Evolutionary conservation across 2,797 vertebrate genomes (phyloP).

Genomic region (Brachyrhaphis roseni): DNA sequence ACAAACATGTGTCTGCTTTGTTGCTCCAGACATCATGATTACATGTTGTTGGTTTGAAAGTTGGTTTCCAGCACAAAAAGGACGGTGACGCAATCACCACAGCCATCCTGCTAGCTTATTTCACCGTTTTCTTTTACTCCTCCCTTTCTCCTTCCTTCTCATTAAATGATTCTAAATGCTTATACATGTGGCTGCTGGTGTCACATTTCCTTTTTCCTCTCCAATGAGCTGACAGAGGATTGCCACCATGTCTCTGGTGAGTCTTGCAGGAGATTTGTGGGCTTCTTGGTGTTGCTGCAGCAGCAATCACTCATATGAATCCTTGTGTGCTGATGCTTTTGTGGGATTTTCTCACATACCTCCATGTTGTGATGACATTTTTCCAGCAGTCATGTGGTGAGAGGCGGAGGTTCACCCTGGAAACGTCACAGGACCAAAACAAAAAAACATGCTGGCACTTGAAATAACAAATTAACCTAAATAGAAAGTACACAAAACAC

Average conservation of each 20-base stretch:
- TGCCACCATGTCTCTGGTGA: conserved; percentile 20
- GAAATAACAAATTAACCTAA: no score
- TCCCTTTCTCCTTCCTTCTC: conserved; percentile 10
- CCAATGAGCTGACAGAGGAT: conserved; percentile 47
- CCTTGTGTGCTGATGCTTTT: conserved; percentile 9
- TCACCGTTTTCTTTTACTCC: conserved; percentile 23
- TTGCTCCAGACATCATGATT: neutral
- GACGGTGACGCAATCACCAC: conserved; percentile 24
- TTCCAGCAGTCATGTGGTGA: neutral
- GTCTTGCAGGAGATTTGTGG: conserved; percentile 11
- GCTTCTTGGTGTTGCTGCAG: conserved; percentile 19
- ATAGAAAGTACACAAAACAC: no score
- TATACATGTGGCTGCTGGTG: neutral
- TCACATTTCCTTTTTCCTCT: conserved; percentile 23
- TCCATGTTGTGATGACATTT: neutral
- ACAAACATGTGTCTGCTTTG: neutral
- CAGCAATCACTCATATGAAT: conserved; percentile 28
- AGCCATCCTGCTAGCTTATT: conserved; percentile 39
- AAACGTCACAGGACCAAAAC: neutral
- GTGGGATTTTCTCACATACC: neutral
- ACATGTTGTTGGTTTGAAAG: neutral
- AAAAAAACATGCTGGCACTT: neutral
- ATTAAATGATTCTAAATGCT: neutral
- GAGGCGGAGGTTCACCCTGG: neutral
- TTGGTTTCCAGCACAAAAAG: conserved; percentile 9